phyloP scores from a whole-genome alignment of 2,113 vertebrate genomes.

The Carassius auratus region DNA sequence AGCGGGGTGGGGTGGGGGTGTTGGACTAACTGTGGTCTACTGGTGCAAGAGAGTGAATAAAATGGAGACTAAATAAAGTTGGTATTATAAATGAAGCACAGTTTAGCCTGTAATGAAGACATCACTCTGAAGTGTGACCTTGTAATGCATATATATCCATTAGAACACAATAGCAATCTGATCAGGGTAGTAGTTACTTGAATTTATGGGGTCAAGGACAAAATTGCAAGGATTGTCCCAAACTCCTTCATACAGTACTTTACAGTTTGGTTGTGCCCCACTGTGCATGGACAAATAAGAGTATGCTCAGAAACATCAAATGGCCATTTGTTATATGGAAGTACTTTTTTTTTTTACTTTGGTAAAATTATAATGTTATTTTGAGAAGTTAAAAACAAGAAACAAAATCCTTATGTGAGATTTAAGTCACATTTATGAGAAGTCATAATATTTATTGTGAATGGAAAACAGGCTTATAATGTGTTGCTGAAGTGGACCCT shows the following conservation, averaged over 20 bases:
- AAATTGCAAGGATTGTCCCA: neutral
- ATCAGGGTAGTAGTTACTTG: neutral
- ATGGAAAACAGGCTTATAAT: neutral
- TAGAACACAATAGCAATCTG: neutral
- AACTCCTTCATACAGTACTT: neutral
- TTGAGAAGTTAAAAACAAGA: constrained; percentile 2
- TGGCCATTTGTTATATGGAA: neutral
- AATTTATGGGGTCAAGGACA: neutral
- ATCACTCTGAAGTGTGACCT: neutral
- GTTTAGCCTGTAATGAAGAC: neutral
- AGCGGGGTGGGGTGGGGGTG: neutral
- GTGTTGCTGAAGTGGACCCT: neutral
- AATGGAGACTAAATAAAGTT: neutral
- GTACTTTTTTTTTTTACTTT: neutral
- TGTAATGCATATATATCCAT: neutral
- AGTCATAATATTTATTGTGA: neutral
- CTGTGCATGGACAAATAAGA: neutral
- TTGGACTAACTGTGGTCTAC: neutral
- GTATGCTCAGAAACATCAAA: neutral
- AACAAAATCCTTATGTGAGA: neutral
- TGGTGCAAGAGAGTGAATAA: neutral
- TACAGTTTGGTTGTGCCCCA: neutral
- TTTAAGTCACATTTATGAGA: neutral
- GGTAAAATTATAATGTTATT: neutral
- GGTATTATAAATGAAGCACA: neutral